Conservation (phyloP, 2,113 vertebrate species). For the Taurulus bubalis region DNA sequence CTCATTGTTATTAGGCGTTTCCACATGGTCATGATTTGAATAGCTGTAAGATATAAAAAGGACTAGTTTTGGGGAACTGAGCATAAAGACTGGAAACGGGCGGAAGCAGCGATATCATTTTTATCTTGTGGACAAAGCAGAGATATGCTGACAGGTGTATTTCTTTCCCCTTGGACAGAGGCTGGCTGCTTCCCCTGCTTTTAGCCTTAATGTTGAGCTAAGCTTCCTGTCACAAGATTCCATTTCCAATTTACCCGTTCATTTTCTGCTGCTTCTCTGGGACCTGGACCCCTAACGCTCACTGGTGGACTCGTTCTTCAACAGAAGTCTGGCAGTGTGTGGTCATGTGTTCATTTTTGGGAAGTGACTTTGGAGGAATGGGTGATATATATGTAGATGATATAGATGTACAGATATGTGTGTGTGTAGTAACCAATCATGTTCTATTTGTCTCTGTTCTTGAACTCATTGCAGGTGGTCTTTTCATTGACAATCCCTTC, state of each 20-base stretch:
- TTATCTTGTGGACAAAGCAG: background rate
- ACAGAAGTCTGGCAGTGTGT: background rate
- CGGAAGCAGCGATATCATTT: background rate
- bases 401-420: background rate
- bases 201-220: background rate
- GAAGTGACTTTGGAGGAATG: background rate
- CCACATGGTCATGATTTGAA: background rate
- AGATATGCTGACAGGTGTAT: background rate
- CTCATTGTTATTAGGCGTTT: background rate
- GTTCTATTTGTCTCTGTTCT: slow-evolving; percentile 36
- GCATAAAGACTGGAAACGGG: background rate
- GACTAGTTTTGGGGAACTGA: slow-evolving; percentile 8
- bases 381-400: background rate
- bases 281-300: background rate
- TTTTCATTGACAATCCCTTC: slow-evolving; percentile 99
- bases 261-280: background rate
- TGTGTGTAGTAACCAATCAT: slow-evolving; percentile 22
- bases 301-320: background rate
- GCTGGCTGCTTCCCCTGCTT: no score
- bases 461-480: slow-evolving; percentile 94
- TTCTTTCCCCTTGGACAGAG: background rate
- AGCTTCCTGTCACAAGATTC: background rate
- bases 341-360: background rate
- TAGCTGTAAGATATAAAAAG: background rate
- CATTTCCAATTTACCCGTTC: background rate